Percentiles rank a stretch among this genome's conserved stretches.
Evolutionary conservation across 2,888 invertebrate species (phyloP).

Genomic region (Selenia dentaria): DNA sequence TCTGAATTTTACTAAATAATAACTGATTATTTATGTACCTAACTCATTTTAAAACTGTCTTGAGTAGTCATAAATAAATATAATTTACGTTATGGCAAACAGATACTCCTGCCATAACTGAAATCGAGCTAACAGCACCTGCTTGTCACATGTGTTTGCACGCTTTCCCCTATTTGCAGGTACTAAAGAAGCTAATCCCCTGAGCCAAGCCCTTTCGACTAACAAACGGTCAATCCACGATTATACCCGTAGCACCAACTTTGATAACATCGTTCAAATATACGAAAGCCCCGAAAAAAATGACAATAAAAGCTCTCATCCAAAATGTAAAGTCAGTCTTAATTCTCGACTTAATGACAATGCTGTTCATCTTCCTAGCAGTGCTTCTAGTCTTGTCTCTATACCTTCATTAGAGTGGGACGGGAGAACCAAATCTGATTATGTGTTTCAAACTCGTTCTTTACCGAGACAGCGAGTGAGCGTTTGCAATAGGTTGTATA

Average conservation of each 20-base stretch:
- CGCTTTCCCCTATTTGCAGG: constrained; percentile 50
- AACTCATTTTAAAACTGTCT: too few relatives aligned
- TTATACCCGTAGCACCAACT: constrained; percentile 60
- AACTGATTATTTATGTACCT: too few relatives aligned
- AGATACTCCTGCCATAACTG: neutral
- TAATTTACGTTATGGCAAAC: too few relatives aligned
- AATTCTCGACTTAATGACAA: constrained; percentile 42
- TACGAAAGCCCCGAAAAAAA: constrained; percentile 46
- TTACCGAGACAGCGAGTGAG: constrained; percentile 48
- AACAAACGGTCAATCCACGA: constrained; percentile 58
- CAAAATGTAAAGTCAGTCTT: constrained; percentile 70
- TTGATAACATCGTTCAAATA: constrained; percentile 55
- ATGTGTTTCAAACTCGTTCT: constrained; percentile 53
- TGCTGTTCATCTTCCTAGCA: constrained; percentile 47
- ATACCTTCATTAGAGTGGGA: constrained; percentile 74
- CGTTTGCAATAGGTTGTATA: constrained; percentile 44
- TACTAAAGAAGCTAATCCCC: constrained; percentile 43
- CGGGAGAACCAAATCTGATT: constrained; percentile 55
- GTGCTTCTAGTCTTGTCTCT: constrained; percentile 65
- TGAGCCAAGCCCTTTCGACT: constrained; percentile 36
- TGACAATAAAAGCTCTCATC: constrained; percentile 30
- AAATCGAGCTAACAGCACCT: constrained; percentile 3
- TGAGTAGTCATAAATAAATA: too few relatives aligned
- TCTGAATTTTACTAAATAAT: too few relatives aligned
- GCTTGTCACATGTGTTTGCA: constrained; percentile 23